phyloP scores from a whole-genome alignment of 2,888 invertebrate genomes.

The Argyresthia albistria region DNA sequence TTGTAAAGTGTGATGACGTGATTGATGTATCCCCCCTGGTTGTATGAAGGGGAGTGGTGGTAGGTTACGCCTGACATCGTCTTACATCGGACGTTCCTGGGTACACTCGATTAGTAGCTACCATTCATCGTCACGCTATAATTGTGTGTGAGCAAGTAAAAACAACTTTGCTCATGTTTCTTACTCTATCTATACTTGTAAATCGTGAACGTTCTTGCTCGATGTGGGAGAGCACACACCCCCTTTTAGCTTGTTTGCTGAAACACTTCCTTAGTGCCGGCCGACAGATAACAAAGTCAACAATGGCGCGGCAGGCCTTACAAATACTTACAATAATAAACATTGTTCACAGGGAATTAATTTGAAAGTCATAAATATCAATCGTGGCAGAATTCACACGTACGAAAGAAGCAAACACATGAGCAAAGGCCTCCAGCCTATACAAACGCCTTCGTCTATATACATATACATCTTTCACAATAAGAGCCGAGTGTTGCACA shows the following conservation, averaged over 20 bases:
- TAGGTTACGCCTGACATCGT: neutral
- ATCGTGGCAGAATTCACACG: too few relatives aligned
- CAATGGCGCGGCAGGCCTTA: too few relatives aligned
- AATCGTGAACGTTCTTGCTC: neutral
- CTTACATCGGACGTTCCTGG: neutral
- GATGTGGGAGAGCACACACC: neutral
- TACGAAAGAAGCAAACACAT: neutral
- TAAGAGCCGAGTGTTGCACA: conserved; percentile 42
- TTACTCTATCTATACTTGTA: too few relatives aligned
- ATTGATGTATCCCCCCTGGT: neutral
- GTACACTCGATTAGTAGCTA: neutral
- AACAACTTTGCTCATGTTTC: neutral
- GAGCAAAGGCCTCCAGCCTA: neutral
- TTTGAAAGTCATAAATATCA: too few relatives aligned
- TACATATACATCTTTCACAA: conserved; percentile 60
- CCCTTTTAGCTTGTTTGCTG: too few relatives aligned
- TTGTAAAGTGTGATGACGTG: neutral
- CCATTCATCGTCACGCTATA: conserved; percentile 1
- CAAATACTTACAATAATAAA: too few relatives aligned
- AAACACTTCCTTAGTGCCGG: too few relatives aligned
- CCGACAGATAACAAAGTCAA: too few relatives aligned
- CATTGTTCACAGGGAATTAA: too few relatives aligned
- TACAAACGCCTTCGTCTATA: conserved; percentile 18
- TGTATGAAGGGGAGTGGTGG: neutral
- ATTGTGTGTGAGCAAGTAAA: neutral